Percentiles rank a stretch among this genome's conserved stretches.
phyloP scores from a whole-genome alignment of 2,113 vertebrate genomes.

The Rhabdornis inornatus region DNA sequence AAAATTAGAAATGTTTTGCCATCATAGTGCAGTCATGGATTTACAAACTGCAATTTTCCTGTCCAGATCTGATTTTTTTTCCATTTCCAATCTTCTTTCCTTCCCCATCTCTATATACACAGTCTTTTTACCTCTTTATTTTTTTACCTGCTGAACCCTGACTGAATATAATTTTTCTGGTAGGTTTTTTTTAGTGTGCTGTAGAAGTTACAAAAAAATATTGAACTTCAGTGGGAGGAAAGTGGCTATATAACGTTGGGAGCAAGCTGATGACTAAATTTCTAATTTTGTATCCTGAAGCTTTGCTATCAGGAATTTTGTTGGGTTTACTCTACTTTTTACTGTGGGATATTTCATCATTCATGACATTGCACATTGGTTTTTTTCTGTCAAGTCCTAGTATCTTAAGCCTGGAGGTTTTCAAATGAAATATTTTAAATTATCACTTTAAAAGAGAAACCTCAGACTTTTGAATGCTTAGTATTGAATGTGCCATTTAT shows the following conservation, averaged over 20 bases:
- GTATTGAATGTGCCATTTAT: neutral
- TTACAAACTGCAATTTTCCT: neutral
- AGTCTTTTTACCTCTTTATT: neutral
- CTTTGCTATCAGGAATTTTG: neutral
- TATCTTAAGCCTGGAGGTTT: neutral
- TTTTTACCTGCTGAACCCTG: fast-evolving
- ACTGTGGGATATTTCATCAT: neutral
- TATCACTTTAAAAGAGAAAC: neutral
- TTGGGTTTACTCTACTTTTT: neutral
- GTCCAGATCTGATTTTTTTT: neutral
- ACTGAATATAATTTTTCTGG: neutral
- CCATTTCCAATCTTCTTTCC: neutral
- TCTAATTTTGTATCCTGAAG: neutral
- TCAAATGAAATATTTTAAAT: neutral
- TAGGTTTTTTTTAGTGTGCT: neutral
- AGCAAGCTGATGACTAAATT: neutral
- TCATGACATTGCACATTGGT: neutral
- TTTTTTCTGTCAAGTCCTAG: neutral
- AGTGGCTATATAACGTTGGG: neutral
- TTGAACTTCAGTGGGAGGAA: neutral
- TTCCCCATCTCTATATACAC: fast-evolving
- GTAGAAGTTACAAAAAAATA: neutral
- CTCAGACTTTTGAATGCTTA: neutral
- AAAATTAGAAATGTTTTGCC: neutral
- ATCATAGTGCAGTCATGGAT: neutral